These are phyloP conservation scores for Aleiodes testaceus DNA, from an alignment of 2,888 invertebrate genomes.

Conservation along the genomic window DNA sequence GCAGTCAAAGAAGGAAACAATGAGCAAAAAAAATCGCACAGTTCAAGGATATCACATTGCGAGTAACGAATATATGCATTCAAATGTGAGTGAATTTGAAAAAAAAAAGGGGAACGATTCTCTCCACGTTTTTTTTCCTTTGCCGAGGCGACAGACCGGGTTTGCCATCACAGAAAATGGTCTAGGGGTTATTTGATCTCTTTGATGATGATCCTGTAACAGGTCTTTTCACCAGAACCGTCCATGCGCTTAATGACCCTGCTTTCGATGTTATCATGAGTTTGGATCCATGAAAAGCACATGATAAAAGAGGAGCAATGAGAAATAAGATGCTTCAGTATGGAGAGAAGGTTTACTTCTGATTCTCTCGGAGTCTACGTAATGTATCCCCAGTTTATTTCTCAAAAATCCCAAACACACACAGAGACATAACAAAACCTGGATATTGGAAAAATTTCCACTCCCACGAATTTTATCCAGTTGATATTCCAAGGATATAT, in stretches of 20 bases:
- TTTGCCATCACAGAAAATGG: background rate
- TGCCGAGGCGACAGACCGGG: background rate
- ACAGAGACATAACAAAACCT: background rate
- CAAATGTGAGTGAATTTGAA: background rate
- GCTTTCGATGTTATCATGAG: constrained; percentile 23
- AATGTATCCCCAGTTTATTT: background rate
- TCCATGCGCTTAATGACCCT: constrained; percentile 44
- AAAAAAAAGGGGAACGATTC: background rate
- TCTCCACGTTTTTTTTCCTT: background rate
- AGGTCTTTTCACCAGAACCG: constrained; percentile 43
- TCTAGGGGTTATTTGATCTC: constrained; percentile 31
- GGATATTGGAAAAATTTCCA: constrained; percentile 29
- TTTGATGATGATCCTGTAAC: constrained; percentile 45
- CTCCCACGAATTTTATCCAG: constrained; percentile 28
- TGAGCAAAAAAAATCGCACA: background rate
- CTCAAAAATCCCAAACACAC: no score
- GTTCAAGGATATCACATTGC: background rate
- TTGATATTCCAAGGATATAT: constrained; percentile 54
- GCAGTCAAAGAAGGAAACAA: background rate
- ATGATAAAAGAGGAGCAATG: background rate
- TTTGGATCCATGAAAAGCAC: constrained; percentile 3
- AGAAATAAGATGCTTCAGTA: constrained; percentile 11
- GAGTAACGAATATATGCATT: background rate
- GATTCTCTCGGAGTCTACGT: no score
- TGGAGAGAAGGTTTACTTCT: background rate